Evolutionary conservation across 1,140 invertebrate species (phyloP), one percentile per base, ranked within the genome.

Genomic region (Scaptomyza hsui): DNA sequence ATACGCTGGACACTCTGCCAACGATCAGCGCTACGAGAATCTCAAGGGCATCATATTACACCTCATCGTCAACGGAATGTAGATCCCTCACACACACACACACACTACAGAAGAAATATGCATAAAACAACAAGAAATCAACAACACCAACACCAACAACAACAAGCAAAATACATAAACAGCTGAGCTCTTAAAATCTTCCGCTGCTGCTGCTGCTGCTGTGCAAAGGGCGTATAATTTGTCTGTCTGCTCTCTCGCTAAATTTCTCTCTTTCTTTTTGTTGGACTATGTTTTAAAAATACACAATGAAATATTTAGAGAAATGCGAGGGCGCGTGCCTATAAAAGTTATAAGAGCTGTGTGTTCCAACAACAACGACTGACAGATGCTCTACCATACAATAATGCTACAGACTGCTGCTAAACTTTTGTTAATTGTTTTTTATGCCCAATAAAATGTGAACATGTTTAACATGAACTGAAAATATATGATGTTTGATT

Each of bases 241-340:
- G 15, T 15, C 13, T 9, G 1, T 49, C n/a, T 13, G 51, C 37
- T 29, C 24, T 13, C 10, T 39, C 44, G 32, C 26, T 44, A n/a
- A n/a, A n/a, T n/a, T 13, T 51, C 26, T 48, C 18, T 15, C 42
- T 24, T 2, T 21, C 18, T 12, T 3, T 42, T 29, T 15, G 9
- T 55, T 47, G 26, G 29, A 32, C 24, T 29, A 15, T 21, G 24
- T 42, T 65, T 49, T 65, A 49, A 48, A 65, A 65, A 65, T 65
- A 65, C 63, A 49, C 53, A 49, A 39, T 1, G 35, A 65, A 59
- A 59, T 42, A 59, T 65, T 57, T 65, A 9, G 35, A 65, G 53
- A 57, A 65, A 48, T 57, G 44, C 62, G 29, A 57, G 29, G 52
- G 44, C 62, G 62, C 62, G 62, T 57, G 62, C 62, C 52, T 57